Percentiles rank a stretch among this genome's conserved stretches.
Conservation (phyloP, 1,140 invertebrate species). For the Ceratoteleas bidentatus region DNA sequence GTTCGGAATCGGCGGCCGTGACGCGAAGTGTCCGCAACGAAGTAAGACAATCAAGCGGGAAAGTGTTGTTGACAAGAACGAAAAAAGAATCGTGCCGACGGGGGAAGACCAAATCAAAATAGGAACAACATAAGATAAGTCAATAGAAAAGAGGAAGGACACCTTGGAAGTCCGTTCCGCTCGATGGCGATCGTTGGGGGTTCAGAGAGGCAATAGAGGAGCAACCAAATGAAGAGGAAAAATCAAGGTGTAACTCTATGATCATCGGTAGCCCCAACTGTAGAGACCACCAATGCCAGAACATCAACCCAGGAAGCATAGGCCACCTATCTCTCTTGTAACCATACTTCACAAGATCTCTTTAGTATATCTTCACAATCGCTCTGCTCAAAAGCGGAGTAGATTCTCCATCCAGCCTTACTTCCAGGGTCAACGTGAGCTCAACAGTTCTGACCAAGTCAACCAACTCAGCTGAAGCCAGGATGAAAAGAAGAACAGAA, state of each 20-base stretch:
- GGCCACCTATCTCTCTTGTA: too few species aligned
- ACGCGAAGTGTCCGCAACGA: constrained; percentile 41
- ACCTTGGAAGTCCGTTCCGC: constrained; percentile 41
- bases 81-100: constrained; percentile 13
- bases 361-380: too few species aligned
- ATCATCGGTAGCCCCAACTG: too few species aligned
- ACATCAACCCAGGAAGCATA: too few species aligned
- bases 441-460: too few species aligned
- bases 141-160: constrained; percentile 8
- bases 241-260: background rate
- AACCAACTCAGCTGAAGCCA: too few species aligned
- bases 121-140: constrained; percentile 5
- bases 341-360: too few species aligned
- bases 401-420: too few species aligned
- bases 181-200: constrained; percentile 30
- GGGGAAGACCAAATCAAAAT: constrained; percentile 16
- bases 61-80: constrained; percentile 13
- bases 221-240: background rate
- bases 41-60: constrained; percentile 23
- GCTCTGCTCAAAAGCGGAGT: too few species aligned
- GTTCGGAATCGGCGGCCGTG: constrained; percentile 39
- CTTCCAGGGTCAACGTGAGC: too few species aligned
- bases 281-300: too few species aligned
- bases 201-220: background rate
- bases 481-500: too few species aligned